Conservation (phyloP, 1,140 invertebrate species). For the Cecropterus lyciades region DNA sequence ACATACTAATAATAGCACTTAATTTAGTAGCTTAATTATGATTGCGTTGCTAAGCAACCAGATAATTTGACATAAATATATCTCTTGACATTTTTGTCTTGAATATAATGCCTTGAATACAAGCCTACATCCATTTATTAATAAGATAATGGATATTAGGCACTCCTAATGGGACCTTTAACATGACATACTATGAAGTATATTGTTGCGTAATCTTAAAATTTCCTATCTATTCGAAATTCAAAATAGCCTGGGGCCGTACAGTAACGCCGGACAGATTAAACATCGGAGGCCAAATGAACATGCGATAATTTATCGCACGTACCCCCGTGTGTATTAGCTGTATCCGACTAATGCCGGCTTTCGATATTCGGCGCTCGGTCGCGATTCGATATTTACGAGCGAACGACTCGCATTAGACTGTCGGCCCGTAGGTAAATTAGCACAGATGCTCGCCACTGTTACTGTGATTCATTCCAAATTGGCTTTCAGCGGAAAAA, state of each 20-base stretch:
- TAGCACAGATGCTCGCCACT: conserved; percentile 82
- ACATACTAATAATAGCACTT: no score
- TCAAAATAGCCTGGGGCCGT: conserved; percentile 57
- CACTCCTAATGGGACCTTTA: no score
- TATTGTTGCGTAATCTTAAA: conserved; percentile 21
- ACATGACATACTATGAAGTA: neutral
- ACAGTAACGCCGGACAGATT: conserved; percentile 78
- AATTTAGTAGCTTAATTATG: no score
- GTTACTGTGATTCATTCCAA: conserved; percentile 83
- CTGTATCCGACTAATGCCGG: conserved; percentile 82
- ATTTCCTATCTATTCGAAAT: conserved; percentile 44
- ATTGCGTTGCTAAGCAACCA: no score
- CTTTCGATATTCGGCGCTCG: conserved; percentile 82
- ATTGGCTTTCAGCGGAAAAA: conserved; percentile 83
- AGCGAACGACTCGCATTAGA: conserved; percentile 79
- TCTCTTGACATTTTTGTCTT: no score
- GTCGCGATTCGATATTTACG: conserved; percentile 82
- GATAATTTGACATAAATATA: no score
- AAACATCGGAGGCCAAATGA: conserved; percentile 84
- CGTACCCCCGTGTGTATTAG: conserved; percentile 83
- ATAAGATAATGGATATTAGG: no score
- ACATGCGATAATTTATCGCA: conserved; percentile 83
- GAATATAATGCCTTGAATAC: no score
- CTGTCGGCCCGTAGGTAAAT: conserved; percentile 83
- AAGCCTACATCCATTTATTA: no score